These are phyloP conservation scores for Chiroxiphia lanceolata DNA, from an alignment of 2,797 vertebrate species.

Conservation along the genomic window DNA sequence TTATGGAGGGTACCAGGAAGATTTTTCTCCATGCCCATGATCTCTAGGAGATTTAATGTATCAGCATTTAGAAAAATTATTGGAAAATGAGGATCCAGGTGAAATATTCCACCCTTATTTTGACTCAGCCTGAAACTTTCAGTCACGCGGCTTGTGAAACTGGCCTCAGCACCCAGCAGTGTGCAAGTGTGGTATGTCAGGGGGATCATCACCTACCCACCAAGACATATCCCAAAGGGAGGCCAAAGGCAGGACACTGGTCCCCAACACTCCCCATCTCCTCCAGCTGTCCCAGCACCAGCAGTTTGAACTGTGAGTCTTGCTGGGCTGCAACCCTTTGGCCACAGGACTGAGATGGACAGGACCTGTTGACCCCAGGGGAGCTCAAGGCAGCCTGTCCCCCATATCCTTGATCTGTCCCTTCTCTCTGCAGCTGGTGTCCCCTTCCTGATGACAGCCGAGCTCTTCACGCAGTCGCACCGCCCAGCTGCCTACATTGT, in stretches of 20 bases:
- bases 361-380: neutral
- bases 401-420: neutral
- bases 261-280: neutral
- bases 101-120: neutral
- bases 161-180: neutral
- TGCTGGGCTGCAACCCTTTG: neutral
- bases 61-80: neutral
- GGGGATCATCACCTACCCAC: neutral
- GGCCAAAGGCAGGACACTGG: neutral
- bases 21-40: neutral
- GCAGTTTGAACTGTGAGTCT: neutral
- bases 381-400: neutral
- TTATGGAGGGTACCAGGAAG: neutral
- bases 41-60: neutral
- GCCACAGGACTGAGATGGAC: neutral
- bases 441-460: slow-evolving; percentile 88
- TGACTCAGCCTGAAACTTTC: neutral
- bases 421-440: slow-evolving; percentile 78
- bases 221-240: neutral
- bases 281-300: neutral
- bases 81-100: neutral
- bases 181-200: neutral
- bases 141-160: neutral
- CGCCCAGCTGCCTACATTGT: slow-evolving; percentile 86
- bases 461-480: slow-evolving; percentile 90